Evolutionary conservation across 2,113 vertebrate genomes (phyloP), one percentile per base, ranked within the genome.

Genomic region (Oceanodroma tethys): DNA sequence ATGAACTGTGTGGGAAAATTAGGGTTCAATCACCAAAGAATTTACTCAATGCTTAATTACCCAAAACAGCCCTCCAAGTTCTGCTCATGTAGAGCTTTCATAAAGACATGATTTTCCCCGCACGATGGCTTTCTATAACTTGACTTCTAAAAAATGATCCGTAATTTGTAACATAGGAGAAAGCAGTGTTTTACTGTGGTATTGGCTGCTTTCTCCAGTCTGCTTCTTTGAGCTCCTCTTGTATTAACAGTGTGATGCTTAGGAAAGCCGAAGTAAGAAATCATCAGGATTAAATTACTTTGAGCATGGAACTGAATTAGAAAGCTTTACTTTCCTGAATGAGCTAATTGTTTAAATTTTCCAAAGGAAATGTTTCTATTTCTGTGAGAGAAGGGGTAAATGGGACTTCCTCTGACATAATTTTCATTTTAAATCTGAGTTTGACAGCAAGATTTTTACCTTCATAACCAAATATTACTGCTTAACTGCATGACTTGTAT

Each of bases 381-480:
- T 91, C 81, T 93, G 95, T 20, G 6, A 91, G 88, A 96, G 88
- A 97, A 91, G 83, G 60, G 94, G 53, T 93, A 90, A 96, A 95
- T 92, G 81, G 82, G 71, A 96, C 95, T 91, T 96, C 92, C 90
- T 95, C 83, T 91, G 96, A 91, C 93, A 97, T 90, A 95, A 96
- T 96, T 95, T 98, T 89, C 43, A 9, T 80, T 96, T 81, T 93
- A 79, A 93, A 96, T 89, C 67, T 34, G 90, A 82, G 86, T 94
- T 95, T 95, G 97, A 97, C 95, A 97, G 95, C 90, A 96, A 95
- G 97, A 96, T 97, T 97, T 98, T 91, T 98, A 91, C 95, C 96
- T 97, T 97, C 75, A 50, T 88, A 95, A 98, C 95, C 85, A 97
- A 97, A 96, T 97, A 98, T 95, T 97, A 91, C 96, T 90, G 23